Evolutionary conservation across 2,113 vertebrate genomes (phyloP).

Genomic region (Paedocypris sp.): DNA sequence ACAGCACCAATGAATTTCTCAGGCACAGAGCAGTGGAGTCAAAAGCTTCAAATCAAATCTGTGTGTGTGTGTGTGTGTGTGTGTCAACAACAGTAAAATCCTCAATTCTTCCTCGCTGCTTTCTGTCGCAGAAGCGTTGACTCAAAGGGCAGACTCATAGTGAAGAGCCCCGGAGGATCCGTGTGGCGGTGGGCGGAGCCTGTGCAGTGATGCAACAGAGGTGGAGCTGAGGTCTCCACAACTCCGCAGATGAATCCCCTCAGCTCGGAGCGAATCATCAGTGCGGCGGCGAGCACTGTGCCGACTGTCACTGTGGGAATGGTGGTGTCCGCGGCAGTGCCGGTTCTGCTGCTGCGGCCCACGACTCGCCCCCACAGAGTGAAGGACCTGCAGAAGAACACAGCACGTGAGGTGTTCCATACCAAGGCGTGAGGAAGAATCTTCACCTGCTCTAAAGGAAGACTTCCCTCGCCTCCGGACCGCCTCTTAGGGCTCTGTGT

Average conservation of each 20-base stretch:
- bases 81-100: neutral
- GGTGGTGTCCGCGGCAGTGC: conserved; percentile 55
- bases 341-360: conserved; percentile 43
- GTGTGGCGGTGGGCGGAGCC: conserved; percentile 65
- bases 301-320: conserved; percentile 64
- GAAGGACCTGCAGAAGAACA: conserved; percentile 57
- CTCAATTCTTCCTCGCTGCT: neutral
- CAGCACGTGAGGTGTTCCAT: too few relatives aligned
- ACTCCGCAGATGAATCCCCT: conserved; percentile 84
- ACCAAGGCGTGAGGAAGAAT: too few relatives aligned
- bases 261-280: conserved; percentile 36
- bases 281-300: conserved; percentile 47
- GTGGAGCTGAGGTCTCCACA: conserved; percentile 86
- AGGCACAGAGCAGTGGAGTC: conserved; percentile 6
- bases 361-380: conserved; percentile 50
- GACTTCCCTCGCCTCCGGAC: conserved; percentile 40
- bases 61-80: neutral
- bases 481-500: conserved; percentile 65
- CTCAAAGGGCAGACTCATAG: conserved; percentile 71
- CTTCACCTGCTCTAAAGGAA: conserved; percentile 60
- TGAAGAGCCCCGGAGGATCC: conserved; percentile 71
- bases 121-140: neutral
- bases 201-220: conserved; percentile 68
- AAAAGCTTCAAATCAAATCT: neutral
- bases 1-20: conserved; percentile 49